Conservation (phyloP, 1,140 invertebrate genomes). For the Steinernema khuongi region DNA sequence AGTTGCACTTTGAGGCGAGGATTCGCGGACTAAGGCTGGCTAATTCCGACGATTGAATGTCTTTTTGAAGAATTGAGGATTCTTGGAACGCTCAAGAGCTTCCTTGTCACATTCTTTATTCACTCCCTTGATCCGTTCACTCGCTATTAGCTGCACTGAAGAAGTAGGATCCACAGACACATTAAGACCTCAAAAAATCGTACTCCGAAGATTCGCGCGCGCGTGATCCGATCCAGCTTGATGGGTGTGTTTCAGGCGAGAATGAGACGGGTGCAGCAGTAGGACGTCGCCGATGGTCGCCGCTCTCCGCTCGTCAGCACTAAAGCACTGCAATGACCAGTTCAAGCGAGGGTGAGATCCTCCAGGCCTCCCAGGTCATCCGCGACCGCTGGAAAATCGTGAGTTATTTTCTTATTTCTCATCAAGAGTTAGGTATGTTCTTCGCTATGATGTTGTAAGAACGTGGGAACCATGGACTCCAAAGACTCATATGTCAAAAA, state of each 20-base stretch:
- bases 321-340: constrained; percentile 46
- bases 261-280: constrained; percentile 4
- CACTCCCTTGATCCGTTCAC: too few relatives aligned
- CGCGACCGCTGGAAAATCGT: constrained; percentile 59
- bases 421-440: neutral
- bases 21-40: neutral
- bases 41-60: too few relatives aligned
- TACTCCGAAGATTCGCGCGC: neutral
- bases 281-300: constrained; percentile 11
- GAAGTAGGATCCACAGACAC: too few relatives aligned
- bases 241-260: neutral
- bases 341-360: constrained; percentile 58
- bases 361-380: constrained; percentile 54
- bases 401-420: constrained; percentile 30
- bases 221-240: neutral
- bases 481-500: too few relatives aligned
- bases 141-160: too few relatives aligned
- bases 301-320: neutral
- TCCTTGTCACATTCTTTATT: too few relatives aligned
- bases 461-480: too few relatives aligned
- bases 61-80: too few relatives aligned
- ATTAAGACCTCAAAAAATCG: too few relatives aligned
- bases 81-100: too few relatives aligned
- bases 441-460: neutral
- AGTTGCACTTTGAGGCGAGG: neutral